Evolutionary conservation across 2,113 vertebrate species (phyloP).

Genomic region (Phalacrocorax aristotelis): DNA sequence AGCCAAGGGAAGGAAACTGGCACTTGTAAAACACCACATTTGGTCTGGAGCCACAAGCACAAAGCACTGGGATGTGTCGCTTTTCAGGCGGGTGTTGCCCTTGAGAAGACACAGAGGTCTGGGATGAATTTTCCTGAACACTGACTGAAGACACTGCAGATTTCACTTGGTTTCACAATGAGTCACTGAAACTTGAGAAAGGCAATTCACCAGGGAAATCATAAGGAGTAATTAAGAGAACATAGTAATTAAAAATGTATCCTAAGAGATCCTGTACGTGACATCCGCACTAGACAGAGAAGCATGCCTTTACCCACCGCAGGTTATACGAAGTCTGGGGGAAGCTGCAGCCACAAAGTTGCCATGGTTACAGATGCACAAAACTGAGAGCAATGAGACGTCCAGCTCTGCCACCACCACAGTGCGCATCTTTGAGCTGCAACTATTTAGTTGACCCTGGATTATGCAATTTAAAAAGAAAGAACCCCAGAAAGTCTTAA

Average conservation of each 20-base stretch:
- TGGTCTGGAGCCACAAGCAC: neutral
- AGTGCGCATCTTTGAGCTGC: neutral
- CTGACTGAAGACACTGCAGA: neutral
- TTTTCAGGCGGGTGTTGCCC: neutral
- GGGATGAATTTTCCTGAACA: neutral
- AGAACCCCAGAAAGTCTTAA: neutral
- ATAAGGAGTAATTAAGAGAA: constrained; percentile 69
- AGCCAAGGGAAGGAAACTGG: neutral
- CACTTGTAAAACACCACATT: neutral
- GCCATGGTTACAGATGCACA: constrained; percentile 73
- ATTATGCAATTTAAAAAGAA: neutral
- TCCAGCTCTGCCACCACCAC: neutral
- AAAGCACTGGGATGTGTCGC: neutral
- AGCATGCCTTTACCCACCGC: neutral
- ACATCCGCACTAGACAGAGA: neutral
- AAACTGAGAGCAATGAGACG: neutral
- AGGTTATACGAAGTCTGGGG: constrained; percentile 35
- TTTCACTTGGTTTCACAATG: constrained; percentile 13
- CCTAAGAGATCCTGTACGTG: constrained; percentile 13
- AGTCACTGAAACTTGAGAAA: constrained; percentile 33
- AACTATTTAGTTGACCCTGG: neutral
- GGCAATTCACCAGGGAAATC: constrained; percentile 49
- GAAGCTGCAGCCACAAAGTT: constrained; percentile 56
- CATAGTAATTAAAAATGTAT: constrained; percentile 39
- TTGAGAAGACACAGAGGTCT: neutral